Evolutionary conservation across 1,140 invertebrate species (phyloP), one percentile per base, ranked within the genome.

Genomic region (Hycleus phaleratus): DNA sequence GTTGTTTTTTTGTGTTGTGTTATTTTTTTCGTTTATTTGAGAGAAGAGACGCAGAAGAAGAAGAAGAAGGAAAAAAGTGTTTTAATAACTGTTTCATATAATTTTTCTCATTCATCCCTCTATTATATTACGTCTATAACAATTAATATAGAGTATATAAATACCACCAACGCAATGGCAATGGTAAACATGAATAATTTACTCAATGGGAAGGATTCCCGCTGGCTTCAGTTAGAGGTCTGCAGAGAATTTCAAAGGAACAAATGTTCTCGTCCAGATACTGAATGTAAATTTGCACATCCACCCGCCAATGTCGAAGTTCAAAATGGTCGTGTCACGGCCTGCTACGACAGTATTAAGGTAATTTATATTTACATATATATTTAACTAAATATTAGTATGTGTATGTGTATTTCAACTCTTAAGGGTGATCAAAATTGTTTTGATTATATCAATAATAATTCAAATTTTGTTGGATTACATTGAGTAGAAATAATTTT

Each of bases 271-370:
- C 86, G 97, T 69, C 90, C 94, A 39, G 97, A 99, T 81, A 93
- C 91, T 66, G 97, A 99, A 79, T 99, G 97, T 86, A 99, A 99
- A 83, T 99, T 98, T 78, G 97, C 97, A 62, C 97, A 99, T 85
- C 97, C 97, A 45, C 95, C 95, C 52, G 86, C 94, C 67, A 97
- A 98, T 79, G 96, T 99, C 67, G 97, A 99, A 81, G 94, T 99
- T 67, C 96, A 98, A 82, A 99, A 99, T 80, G 97, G 97, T 76
- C 85, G 96, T 71, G 97, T 99, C 69, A 98, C 95, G 63, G 97
- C 97, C 66, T 99, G 97, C 84, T 99, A 98, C 85, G 97, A 99
- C 82, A 97, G 94, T 77, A 99, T 99, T 78, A 99, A 99, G 95
- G 97, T 99, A 82, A 83, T 32, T 32, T 32, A 86, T 18, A 18